Conservation (phyloP, 2,797 vertebrate genomes). For the Anolis apletophallus region DNA sequence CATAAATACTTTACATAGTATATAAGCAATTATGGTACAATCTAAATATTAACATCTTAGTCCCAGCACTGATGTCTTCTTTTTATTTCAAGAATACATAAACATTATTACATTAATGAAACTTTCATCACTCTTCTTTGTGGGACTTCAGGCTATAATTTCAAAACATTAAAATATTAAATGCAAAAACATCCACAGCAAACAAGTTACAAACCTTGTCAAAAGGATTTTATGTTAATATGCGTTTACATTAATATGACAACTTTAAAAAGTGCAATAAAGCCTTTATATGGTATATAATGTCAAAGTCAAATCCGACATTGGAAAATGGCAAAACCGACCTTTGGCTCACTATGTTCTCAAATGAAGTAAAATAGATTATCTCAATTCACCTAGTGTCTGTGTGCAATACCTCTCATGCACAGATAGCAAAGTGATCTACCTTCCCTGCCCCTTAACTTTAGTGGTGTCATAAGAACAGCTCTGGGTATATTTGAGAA, state of each 20-base stretch:
- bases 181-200: constrained; percentile 29
- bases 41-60: constrained; percentile 95
- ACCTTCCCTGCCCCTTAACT: not conserved
- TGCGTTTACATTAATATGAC: constrained; percentile 66
- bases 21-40: constrained; percentile 90
- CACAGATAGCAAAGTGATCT: not conserved
- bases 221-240: constrained; percentile 32
- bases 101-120: constrained; percentile 43
- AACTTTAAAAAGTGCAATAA: constrained; percentile 71
- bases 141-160: constrained; percentile 66
- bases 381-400: not conserved
- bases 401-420: not conserved
- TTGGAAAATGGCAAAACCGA: constrained; percentile 40
- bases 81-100: constrained; percentile 63
- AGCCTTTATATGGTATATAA: constrained; percentile 60
- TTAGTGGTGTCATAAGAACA: not conserved
- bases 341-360: constrained; percentile 49
- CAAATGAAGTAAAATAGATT: not conserved
- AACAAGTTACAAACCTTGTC: constrained; percentile 36
- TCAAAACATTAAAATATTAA: constrained; percentile 62
- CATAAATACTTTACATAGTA: constrained; percentile 98
- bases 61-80: constrained; percentile 66
- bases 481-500: not conserved
- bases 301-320: constrained; percentile 39
- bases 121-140: constrained; percentile 54